Conservation (phyloP, 1,140 invertebrate genomes). For the Pygmarrhopalites habei region DNA sequence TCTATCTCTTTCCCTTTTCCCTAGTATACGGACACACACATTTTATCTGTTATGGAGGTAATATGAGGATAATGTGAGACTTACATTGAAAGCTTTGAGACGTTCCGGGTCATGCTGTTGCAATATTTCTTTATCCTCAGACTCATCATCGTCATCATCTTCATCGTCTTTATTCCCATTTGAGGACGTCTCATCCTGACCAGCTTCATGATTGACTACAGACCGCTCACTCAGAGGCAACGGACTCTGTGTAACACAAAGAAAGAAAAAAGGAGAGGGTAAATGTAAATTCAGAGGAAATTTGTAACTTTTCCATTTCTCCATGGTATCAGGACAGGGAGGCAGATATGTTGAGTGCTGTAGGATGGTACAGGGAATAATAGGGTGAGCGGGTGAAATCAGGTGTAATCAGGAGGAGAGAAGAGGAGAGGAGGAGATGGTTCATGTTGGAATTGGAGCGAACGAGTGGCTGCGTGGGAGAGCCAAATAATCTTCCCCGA, state of each 20-base stretch:
- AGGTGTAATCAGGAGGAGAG: neutral
- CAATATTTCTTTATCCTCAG: slow-evolving; percentile 77
- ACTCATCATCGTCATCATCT: slow-evolving; percentile 73
- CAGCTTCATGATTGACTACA: slow-evolving; percentile 49
- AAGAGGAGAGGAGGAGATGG: neutral
- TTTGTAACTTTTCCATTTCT: too few species aligned
- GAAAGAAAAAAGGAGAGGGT: neutral
- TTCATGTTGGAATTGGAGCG: too few species aligned
- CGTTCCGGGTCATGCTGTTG: slow-evolving; percentile 88
- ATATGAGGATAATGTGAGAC: too few species aligned
- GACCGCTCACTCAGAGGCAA: slow-evolving; percentile 50
- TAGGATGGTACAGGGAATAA: too few species aligned
- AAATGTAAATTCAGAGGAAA: too few species aligned
- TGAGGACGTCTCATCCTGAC: slow-evolving; percentile 82
- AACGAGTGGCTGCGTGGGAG: too few species aligned
- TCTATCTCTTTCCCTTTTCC: neutral
- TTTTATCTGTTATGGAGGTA: too few species aligned
- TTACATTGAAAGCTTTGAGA: slow-evolving; percentile 94
- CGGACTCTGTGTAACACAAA: slow-evolving; percentile 52
- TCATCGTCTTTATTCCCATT: slow-evolving; percentile 85
- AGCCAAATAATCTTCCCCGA: too few species aligned
- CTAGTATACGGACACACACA: too few species aligned
- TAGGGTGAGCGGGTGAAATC: neutral
- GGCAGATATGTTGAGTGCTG: too few species aligned
- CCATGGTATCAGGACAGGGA: too few species aligned